These are phyloP conservation scores for Protobothrops mucrosquamatus DNA, from an alignment of 2,113 vertebrate genomes.

Conservation along the genomic window DNA sequence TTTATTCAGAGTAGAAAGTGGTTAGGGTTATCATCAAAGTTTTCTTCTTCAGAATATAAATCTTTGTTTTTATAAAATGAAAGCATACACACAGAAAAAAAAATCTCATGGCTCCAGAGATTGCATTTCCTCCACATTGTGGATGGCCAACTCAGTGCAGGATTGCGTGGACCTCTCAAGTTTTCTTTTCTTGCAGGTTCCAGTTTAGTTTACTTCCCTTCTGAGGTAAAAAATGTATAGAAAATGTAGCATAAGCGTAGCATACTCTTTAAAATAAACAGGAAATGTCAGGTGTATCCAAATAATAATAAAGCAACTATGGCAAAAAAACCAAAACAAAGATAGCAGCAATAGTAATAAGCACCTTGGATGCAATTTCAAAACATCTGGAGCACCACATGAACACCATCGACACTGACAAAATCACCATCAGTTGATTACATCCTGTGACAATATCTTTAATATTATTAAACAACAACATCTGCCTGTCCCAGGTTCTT, in stretches of 20 bases:
- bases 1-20: not conserved
- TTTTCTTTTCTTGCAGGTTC: not conserved
- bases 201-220: not conserved
- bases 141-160: not conserved
- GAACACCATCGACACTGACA: not conserved
- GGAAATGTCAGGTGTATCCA: not conserved
- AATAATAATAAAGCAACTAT: not conserved
- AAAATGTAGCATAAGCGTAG: not conserved
- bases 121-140: not conserved
- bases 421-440: not conserved
- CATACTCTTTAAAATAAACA: not conserved
- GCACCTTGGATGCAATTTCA: not conserved
- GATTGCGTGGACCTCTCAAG: not conserved
- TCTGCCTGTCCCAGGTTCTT: not conserved
- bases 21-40: not conserved
- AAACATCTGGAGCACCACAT: not conserved
- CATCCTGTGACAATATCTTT: not conserved
- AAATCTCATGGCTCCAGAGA: not conserved
- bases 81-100: too few relatives aligned
- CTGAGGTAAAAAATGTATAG: not conserved
- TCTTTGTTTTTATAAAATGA: not conserved
- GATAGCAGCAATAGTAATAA: not conserved
- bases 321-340: not conserved
- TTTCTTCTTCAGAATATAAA: not conserved
- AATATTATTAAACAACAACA: not conserved